Percentiles rank a stretch among this genome's conserved stretches.
Evolutionary conservation across 1,140 invertebrate genomes (phyloP).

Genomic region (Epicauta chinensis): DNA sequence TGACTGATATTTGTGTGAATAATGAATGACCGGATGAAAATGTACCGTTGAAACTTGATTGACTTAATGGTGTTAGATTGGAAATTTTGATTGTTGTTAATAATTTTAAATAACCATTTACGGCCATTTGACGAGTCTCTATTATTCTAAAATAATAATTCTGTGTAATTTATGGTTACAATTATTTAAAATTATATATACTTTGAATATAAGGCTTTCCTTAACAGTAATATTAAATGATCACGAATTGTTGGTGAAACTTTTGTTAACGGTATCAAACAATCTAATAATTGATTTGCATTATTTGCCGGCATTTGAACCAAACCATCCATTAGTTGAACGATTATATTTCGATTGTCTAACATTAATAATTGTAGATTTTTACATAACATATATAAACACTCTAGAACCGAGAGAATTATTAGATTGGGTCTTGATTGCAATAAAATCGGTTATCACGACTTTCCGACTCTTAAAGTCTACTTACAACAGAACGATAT

Average conservation of each 20-base stretch:
- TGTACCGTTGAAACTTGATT: constrained; percentile 34
- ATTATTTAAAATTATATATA: constrained; percentile 30
- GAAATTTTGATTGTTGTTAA: constrained; percentile 48
- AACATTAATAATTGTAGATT: constrained; percentile 44
- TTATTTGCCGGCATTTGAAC: constrained; percentile 40
- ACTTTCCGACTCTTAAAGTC: too few relatives aligned
- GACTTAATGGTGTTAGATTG: constrained; percentile 44
- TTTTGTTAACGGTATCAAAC: constrained; percentile 47
- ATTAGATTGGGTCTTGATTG: not conserved
- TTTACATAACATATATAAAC: constrained; percentile 46
- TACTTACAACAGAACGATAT: too few relatives aligned
- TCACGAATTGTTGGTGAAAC: constrained; percentile 46
- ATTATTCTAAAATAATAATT: constrained; percentile 34
- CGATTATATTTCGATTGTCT: constrained; percentile 45
- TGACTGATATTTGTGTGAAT: constrained; percentile 46
- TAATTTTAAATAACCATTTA: constrained; percentile 50
- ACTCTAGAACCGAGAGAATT: constrained; percentile 45
- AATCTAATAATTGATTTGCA: constrained; percentile 45
- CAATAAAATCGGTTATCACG: too few relatives aligned
- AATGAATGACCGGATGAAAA: constrained; percentile 36
- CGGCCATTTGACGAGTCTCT: constrained; percentile 48
- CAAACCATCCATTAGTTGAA: constrained; percentile 46
- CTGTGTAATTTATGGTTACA: too few relatives aligned
- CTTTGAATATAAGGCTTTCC: constrained; percentile 51
- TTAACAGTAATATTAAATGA: constrained; percentile 48